Evolutionary conservation across 2,888 invertebrate genomes (phyloP).

Genomic region (Dolomedes plantarius): DNA sequence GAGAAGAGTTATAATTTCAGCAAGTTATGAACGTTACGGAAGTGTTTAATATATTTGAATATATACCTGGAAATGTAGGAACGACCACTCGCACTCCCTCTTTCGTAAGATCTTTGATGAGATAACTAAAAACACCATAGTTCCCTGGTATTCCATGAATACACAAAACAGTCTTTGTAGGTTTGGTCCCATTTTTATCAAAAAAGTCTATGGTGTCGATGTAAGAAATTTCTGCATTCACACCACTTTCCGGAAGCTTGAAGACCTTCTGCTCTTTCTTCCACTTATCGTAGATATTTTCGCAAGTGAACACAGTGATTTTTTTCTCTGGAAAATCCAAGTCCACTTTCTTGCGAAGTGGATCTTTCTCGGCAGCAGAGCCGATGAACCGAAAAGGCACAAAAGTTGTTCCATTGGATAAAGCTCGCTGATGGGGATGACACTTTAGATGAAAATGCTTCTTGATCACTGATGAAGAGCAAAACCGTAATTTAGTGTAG

Average conservation of each 20-base stretch:
- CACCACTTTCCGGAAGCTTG: constrained; percentile 32
- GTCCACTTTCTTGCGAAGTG: constrained; percentile 9
- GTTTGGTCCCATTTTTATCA: neutral
- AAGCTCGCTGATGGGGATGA: neutral
- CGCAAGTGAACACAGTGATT: constrained; percentile 41
- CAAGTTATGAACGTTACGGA: too few relatives aligned
- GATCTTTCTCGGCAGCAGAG: constrained; percentile 5
- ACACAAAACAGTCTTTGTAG: constrained; percentile 32
- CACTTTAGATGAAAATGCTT: neutral
- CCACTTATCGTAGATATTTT: constrained; percentile 46
- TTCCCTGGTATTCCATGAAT: constrained; percentile 61
- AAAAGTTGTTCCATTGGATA: neutral
- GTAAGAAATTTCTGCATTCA: constrained; percentile 26
- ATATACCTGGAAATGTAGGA: constrained; percentile 55
- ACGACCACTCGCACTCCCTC: constrained; percentile 50
- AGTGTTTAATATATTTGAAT: too few relatives aligned
- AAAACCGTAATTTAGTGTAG: neutral
- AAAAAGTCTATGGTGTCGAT: constrained; percentile 21
- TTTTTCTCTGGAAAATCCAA: constrained; percentile 40
- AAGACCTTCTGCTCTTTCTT: constrained; percentile 10
- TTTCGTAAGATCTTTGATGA: constrained; percentile 36
- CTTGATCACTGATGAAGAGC: neutral
- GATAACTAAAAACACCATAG: constrained; percentile 41
- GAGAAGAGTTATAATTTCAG: too few relatives aligned
- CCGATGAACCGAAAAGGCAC: constrained; percentile 12